These are phyloP conservation scores for Drosophila mimica DNA, from an alignment of 2,888 invertebrate genomes.

Conservation along the genomic window DNA sequence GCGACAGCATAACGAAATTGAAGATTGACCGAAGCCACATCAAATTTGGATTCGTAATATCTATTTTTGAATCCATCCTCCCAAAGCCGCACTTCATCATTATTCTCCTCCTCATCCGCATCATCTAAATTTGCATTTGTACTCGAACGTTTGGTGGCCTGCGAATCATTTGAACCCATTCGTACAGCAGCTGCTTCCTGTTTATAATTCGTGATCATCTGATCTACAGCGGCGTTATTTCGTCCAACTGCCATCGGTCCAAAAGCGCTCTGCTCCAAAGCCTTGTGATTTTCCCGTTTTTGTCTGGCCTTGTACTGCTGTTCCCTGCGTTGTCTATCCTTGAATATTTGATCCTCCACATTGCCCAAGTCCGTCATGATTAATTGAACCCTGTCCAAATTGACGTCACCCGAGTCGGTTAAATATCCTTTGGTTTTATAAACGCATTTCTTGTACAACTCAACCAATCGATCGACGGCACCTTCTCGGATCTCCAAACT, in stretches of 20 bases:
- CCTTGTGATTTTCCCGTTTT: slow-evolving; percentile 86
- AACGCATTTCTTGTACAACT: slow-evolving; percentile 96
- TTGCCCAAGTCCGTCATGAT: slow-evolving; percentile 97
- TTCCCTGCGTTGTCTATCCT: slow-evolving; percentile 94
- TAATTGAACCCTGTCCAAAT: slow-evolving; percentile 96
- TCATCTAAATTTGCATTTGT: slow-evolving; percentile 82
- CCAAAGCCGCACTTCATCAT: slow-evolving; percentile 90
- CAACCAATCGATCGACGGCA: slow-evolving; percentile 97
- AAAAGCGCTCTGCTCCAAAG: slow-evolving; percentile 90
- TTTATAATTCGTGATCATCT: slow-evolving; percentile 89
- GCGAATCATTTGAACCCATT: slow-evolving; percentile 40
- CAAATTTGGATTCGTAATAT: slow-evolving; percentile 98
- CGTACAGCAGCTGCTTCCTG: slow-evolving; percentile 89
- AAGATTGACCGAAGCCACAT: slow-evolving; percentile 90
- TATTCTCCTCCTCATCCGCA: slow-evolving; percentile 60
- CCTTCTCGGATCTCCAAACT: slow-evolving; percentile 98
- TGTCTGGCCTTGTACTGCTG: slow-evolving; percentile 91
- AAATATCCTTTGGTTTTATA: slow-evolving; percentile 98
- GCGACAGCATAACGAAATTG: slow-evolving; percentile 97
- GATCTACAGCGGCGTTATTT: slow-evolving; percentile 82
- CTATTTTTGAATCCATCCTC: slow-evolving; percentile 99
- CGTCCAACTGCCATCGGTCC: slow-evolving; percentile 89
- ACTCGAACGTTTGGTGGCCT: slow-evolving; percentile 45
- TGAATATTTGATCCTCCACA: slow-evolving; percentile 98
- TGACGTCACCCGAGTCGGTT: slow-evolving; percentile 97